phyloP scores from a whole-genome alignment of 2,797 vertebrate species.

The Australoheros facetus region DNA sequence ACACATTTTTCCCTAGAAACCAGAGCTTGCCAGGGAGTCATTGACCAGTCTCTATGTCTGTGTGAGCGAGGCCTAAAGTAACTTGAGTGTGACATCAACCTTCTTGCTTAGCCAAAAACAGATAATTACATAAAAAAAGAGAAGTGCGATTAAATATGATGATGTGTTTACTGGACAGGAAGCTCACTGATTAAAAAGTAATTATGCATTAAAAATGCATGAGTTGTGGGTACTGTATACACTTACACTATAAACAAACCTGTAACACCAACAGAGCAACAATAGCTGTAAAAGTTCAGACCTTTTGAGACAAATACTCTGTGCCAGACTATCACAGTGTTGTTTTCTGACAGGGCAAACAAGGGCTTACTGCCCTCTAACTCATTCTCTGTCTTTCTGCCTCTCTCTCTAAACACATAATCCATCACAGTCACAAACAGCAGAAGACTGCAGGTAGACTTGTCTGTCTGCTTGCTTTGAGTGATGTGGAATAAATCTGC shows the following conservation, averaged over 20 bases:
- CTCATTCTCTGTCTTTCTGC: conserved; percentile 37
- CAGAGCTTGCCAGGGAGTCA: background rate
- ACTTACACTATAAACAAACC: background rate
- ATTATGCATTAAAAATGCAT: background rate
- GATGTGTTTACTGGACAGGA: background rate
- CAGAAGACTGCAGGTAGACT: conserved; percentile 48
- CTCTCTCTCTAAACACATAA: conserved; percentile 51
- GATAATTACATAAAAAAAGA: background rate
- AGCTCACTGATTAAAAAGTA: background rate
- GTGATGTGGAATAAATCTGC: conserved; percentile 41
- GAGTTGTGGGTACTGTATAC: background rate
- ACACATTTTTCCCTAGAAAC: background rate
- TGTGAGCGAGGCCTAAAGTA: background rate
- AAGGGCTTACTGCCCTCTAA: conserved; percentile 45
- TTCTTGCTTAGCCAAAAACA: background rate
- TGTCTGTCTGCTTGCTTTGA: conserved; percentile 29
- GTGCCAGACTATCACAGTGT: conserved; percentile 9
- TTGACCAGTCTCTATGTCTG: background rate
- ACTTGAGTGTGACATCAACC: background rate
- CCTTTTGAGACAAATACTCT: conserved; percentile 12
- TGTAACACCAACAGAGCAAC: background rate
- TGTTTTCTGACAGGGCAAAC: conserved; percentile 43
- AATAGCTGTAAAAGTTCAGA: background rate
- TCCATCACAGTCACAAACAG: conserved; percentile 65
- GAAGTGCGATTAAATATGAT: background rate